These are phyloP conservation scores for Danionella dracula DNA, from an alignment of 2,797 vertebrate genomes.

Conservation along the genomic window DNA sequence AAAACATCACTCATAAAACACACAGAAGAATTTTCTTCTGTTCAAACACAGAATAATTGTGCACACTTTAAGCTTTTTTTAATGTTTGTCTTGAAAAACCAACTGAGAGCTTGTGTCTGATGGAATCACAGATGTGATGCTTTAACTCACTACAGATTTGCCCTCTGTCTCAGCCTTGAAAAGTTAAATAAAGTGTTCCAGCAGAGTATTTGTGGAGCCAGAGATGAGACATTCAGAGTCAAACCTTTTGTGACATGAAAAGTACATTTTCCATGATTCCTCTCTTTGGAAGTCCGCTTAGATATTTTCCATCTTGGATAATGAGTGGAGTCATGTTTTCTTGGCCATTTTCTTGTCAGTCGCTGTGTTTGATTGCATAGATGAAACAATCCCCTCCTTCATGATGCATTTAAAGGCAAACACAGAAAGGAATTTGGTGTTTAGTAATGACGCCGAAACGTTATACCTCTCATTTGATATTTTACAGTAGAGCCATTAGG, in stretches of 20 bases:
- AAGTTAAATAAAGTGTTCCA: conserved; percentile 50
- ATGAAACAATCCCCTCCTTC: conserved; percentile 52
- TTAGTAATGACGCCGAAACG: conserved; percentile 50
- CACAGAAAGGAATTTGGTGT: conserved; percentile 51
- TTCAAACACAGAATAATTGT: conserved; percentile 5
- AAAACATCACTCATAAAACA: conserved; percentile 18
- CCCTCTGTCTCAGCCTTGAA: conserved; percentile 39
- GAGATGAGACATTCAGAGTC: conserved; percentile 47
- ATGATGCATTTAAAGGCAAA: conserved; percentile 44
- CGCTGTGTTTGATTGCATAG: conserved; percentile 56
- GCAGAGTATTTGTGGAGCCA: conserved; percentile 48
- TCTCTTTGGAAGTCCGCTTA: conserved; percentile 57
- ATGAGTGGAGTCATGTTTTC: conserved; percentile 70
- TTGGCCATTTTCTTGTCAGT: conserved; percentile 71
- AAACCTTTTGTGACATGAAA: conserved; percentile 60
- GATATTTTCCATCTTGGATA: conserved; percentile 65
- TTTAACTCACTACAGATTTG: conserved; percentile 53
- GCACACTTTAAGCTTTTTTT: background rate
- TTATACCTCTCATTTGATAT: conserved; percentile 30
- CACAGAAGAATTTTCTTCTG: background rate
- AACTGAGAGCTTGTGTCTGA: conserved; percentile 28
- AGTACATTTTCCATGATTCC: conserved; percentile 60
- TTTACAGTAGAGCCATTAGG: conserved; percentile 18
- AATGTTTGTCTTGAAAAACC: conserved; percentile 27
- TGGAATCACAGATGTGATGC: conserved; percentile 33